These are phyloP conservation scores for Apodemus sylvaticus DNA, from an alignment of 2,113 vertebrate genomes.

Conservation along the genomic window DNA sequence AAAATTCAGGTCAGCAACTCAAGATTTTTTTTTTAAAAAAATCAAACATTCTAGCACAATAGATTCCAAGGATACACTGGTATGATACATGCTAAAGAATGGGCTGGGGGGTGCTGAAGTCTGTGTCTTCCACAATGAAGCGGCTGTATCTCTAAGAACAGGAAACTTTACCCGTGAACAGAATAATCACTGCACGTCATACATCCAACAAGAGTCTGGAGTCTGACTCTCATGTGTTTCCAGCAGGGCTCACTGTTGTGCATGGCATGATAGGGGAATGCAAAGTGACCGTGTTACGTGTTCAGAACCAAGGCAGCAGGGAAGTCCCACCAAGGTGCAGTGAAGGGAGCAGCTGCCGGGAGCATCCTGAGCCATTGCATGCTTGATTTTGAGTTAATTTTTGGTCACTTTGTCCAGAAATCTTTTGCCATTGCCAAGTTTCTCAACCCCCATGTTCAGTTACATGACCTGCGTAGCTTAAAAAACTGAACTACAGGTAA, in stretches of 20 bases:
- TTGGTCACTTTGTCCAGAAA: neutral
- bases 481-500: neutral
- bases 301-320: neutral
- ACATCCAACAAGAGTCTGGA: neutral
- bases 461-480: neutral
- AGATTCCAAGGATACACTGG: neutral
- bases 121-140: neutral
- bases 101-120: neutral
- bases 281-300: neutral
- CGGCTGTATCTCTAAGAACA: neutral
- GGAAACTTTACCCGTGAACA: neutral
- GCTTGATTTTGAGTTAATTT: neutral
- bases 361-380: neutral
- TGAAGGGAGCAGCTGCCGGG: neutral
- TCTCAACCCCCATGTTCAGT: neutral
- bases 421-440: neutral
- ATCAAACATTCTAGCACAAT: neutral
- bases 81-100: neutral
- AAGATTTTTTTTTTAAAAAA: neutral
- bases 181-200: neutral
- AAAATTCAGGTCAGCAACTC: neutral
- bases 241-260: no score
- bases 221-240: neutral
- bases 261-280: no score
- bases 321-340: no score